A percentile compares a stretch with the other conserved stretches of the same genome.
phyloP scores from a whole-genome alignment of 2,113 vertebrate genomes.

The Hippocampus barbouri region DNA sequence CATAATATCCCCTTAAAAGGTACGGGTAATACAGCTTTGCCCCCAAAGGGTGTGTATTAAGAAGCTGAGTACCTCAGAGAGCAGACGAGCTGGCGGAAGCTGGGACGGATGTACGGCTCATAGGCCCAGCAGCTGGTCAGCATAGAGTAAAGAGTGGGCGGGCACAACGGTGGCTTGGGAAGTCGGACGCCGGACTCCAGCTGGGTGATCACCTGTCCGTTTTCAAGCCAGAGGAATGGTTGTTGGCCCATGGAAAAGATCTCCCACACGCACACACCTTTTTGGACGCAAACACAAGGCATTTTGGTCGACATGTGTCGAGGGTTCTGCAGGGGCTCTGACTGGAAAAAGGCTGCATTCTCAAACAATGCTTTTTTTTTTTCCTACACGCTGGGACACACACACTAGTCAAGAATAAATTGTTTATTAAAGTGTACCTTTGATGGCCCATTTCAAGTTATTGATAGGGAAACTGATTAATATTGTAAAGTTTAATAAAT shows the following conservation, averaged over 20 bases:
- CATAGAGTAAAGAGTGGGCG: conserved; percentile 86
- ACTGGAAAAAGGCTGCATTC: background rate
- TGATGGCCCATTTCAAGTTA: no score
- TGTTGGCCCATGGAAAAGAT: conserved; percentile 91
- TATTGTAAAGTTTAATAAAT: no score
- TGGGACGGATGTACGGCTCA: conserved; percentile 82
- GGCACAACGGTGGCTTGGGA: conserved; percentile 87
- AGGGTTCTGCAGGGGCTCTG: background rate
- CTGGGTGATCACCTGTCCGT: conserved; percentile 92
- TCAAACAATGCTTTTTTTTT: no score
- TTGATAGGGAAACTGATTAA: no score
- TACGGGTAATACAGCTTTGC: no score
- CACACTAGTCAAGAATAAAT: no score
- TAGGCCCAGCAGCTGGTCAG: conserved; percentile 94
- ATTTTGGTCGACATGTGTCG: background rate
- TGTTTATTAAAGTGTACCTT: no score
- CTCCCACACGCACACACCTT: conserved; percentile 98
- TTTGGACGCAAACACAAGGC: background rate
- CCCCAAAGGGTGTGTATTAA: conserved; percentile 26
- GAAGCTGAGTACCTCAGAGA: conserved; percentile 80
- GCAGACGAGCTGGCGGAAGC: conserved; percentile 87
- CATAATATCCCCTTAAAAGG: no score
- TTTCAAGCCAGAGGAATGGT: conserved; percentile 96
- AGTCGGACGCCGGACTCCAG: conserved; percentile 89
- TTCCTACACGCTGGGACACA: no score